A percentile compares a stretch with the other conserved stretches of the same genome.
Evolutionary conservation across 1,140 invertebrate genomes (phyloP).

Genomic region (Pogonus chalceus): DNA sequence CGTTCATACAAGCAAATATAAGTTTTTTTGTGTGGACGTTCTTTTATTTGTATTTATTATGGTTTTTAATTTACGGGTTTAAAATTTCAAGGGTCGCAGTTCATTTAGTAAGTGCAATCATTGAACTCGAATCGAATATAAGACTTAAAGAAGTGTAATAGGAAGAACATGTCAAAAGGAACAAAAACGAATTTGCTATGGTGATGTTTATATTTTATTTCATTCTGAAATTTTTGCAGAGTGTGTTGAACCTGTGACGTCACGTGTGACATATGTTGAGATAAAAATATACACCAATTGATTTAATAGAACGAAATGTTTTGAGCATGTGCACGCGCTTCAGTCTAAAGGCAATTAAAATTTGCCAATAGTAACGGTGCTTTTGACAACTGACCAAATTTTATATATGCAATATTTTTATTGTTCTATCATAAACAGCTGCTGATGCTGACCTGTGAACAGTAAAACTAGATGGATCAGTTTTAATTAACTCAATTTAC

Average conservation of each 20-base stretch:
- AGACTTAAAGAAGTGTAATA: no score
- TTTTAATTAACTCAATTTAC: no score
- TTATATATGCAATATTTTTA: not conserved
- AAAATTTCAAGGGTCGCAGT: not conserved
- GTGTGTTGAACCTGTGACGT: not conserved
- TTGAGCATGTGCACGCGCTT: not conserved
- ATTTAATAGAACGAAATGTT: not conserved
- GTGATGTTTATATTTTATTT: not conserved
- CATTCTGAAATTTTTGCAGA: not conserved
- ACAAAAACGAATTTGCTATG: not conserved
- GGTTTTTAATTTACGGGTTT: no score
- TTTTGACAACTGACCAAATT: not conserved
- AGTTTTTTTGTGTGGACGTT: not conserved
- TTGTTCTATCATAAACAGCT: no score
- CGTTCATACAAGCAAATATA: not conserved
- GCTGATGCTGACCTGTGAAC: no score
- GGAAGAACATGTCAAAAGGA: not conserved
- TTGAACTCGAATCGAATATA: not conserved
- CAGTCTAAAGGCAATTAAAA: not conserved
- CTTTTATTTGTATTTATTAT: no score
- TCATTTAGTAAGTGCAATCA: not conserved
- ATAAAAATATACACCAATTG: not conserved
- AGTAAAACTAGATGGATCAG: no score
- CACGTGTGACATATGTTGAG: not conserved
- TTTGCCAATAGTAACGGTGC: not conserved